Conservation (phyloP, 2,888 invertebrate species). For the Molorchus minor region DNA sequence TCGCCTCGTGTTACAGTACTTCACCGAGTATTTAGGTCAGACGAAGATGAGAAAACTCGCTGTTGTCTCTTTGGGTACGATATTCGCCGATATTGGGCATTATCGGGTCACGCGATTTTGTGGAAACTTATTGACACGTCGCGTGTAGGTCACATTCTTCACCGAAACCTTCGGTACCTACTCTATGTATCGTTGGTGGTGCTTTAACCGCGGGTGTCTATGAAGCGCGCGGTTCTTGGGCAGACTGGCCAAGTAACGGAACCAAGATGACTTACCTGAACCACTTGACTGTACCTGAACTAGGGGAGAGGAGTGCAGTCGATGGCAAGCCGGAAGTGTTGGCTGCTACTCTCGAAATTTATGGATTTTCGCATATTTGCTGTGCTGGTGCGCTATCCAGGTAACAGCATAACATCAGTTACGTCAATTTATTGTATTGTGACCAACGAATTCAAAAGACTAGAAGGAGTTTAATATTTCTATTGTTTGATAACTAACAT, state of each 20-base stretch:
- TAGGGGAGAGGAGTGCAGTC: conserved; percentile 26
- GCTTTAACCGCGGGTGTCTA: conserved; percentile 31
- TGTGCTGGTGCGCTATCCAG: too few relatives aligned
- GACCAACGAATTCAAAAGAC: too few relatives aligned
- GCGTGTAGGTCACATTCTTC: not conserved
- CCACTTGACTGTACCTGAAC: conserved; percentile 31
- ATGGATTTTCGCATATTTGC: too few relatives aligned
- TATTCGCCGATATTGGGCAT: not conserved
- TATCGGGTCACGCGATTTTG: not conserved
- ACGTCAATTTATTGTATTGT: too few relatives aligned
- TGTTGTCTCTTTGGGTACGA: conserved; percentile 11
- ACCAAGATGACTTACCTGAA: conserved; percentile 41
- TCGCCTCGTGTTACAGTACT: conserved; percentile 32
- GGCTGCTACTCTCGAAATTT: too few relatives aligned
- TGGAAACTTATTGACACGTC: too few relatives aligned
- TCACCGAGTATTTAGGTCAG: conserved; percentile 40
- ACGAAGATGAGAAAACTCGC: conserved; percentile 4
- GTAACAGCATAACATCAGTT: too few relatives aligned
- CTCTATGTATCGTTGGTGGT: conserved; percentile 17
- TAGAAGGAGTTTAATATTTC: too few relatives aligned
- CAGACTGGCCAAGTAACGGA: conserved; percentile 50
- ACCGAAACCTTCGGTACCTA: not conserved
- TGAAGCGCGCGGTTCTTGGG: conserved; percentile 39
- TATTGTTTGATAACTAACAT: too few relatives aligned
- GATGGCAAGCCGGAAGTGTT: too few relatives aligned